Evolutionary conservation across 1,140 invertebrate genomes (phyloP).

Genomic region (Drosophila azteca): DNA sequence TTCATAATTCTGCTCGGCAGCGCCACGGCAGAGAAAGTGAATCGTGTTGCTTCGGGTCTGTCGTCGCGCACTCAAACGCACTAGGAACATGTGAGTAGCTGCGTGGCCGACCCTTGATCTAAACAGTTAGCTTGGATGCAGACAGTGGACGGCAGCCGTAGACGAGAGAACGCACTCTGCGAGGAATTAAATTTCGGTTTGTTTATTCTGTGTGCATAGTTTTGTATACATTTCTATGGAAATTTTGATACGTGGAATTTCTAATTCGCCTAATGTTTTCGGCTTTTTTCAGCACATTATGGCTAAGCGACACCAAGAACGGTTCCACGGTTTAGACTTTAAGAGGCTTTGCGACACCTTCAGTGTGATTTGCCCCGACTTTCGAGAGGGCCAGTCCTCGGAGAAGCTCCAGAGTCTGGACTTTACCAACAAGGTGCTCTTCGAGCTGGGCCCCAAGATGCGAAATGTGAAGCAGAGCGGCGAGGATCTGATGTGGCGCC

Average conservation of each 20-base stretch:
- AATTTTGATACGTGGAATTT: too few relatives aligned
- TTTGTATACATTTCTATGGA: neutral
- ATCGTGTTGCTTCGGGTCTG: too few relatives aligned
- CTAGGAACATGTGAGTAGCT: too few relatives aligned
- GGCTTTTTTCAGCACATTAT: conserved; percentile 17
- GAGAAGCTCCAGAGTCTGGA: conserved; percentile 41
- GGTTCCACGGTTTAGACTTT: conserved; percentile 33
- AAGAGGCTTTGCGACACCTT: conserved; percentile 40
- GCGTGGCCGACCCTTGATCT: too few relatives aligned
- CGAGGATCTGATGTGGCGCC: conserved; percentile 54
- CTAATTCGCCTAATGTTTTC: neutral
- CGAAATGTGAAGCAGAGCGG: conserved; percentile 47
- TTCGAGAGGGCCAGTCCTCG: neutral
- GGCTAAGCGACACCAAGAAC: conserved; percentile 14
- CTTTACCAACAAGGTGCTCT: conserved; percentile 56
- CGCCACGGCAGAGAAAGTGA: too few relatives aligned
- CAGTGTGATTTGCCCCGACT: conserved; percentile 54
- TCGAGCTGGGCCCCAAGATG: conserved; percentile 56
- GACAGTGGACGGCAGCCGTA: neutral
- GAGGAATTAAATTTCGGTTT: neutral
- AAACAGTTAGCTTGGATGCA: neutral
- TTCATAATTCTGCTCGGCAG: too few relatives aligned
- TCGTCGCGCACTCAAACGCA: too few relatives aligned
- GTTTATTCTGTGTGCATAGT: conserved; percentile 5
- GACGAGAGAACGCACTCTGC: too few relatives aligned